Evolutionary conservation across 2,888 invertebrate genomes (phyloP), one percentile per base, ranked within the genome.

Genomic region (Aphidius colemani): DNA sequence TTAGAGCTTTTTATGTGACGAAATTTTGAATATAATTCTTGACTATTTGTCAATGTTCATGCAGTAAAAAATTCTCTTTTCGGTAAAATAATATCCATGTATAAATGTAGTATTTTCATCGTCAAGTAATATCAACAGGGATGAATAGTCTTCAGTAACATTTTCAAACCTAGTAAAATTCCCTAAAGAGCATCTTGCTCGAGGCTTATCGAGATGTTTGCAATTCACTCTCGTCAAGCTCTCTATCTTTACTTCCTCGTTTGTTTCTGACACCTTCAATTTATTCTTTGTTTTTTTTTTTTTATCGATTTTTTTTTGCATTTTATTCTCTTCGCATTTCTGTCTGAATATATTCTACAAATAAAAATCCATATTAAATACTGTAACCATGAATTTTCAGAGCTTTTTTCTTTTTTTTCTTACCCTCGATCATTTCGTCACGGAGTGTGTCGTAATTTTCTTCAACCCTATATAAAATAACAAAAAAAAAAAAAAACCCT

Each of bases 121-220:
- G 13, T 18, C 13, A 18, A 18, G 13, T 18, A 18, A 18, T 18
- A 18, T 18, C 13, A 18, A 18, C 13, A 18, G 2, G 30, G 5
- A 30, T 5, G 5, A 30, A 30, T 30, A 30, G 30, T 30, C 30
- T 30, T 30, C 30, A 5, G 30, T 30, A 30, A 30, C 30, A 30
- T 30, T 30, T 30, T 3, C 40, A 18, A 40, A 62, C 51, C 49
- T 7, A 50, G 45, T 57, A 45, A 57, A 56, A 57, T 50, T 57
- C 57, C 45, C 43, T 50, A 57, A 62, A 62, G 50, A 50, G 3
- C 53, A 61, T 11, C 50, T 30, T 43, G 39, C 62, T 44, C 39
- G 13, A 57, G 51, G 62, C 45, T 43, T 39, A 62, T 49, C 50
- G 44, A 40, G 40, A 10, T 53, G 39, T 53, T 53, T 53, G 39